Base-by-base conservation (phyloP, 2,888 invertebrate genomes). In the Leptarthrus brevirostris region DNA sequence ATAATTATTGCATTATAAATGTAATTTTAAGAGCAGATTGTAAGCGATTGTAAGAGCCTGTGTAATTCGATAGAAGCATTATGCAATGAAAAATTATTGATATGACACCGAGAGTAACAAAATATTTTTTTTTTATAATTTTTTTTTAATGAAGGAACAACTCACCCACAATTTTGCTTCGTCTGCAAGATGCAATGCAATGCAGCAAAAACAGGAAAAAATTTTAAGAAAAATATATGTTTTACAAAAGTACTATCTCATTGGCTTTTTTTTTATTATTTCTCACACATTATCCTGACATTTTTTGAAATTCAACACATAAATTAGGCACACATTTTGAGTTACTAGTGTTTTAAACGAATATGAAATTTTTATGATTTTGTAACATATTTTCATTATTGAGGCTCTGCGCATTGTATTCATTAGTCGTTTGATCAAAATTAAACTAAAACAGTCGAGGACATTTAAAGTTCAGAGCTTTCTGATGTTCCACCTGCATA, bases 201-300 rank as follows among this genome's bases (percentile, higher is more conserved):
- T 14, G 47, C 26, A 56, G 66, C 72, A 72, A 64, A 71, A 71
- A 52, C 56, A 69, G 52, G 40, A 40, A 40, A 40, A 40, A 40
- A 3, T 40, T 40, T 40, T 40, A 40, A 58, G 58, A 64, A 74
- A 74, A 74, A 74, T 74, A 74, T 74, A 74, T 74, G 72, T 74
- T 74, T 74, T 74, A 72, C 54, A 72, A 74, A 72, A 72, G 72
- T 74, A 72, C 64, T 66, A 74, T 20, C 52, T 3, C 22, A 52
- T 30, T 74, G 44, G 47, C 54, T 71, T 71, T 71, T 71, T 74
- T 72, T 53, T 72, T 44, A 44, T 72, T 66, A n/a, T n/a, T n/a
- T n/a, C n/a, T n/a, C n/a, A n/a, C n/a, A n/a, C n/a, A n/a, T n/a
- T n/a, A n/a, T n/a, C n/a, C n/a, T n/a, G n/a, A n/a, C n/a, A n/a